phyloP scores from a whole-genome alignment of 2,888 invertebrate genomes.

The Aphodius granarius region DNA sequence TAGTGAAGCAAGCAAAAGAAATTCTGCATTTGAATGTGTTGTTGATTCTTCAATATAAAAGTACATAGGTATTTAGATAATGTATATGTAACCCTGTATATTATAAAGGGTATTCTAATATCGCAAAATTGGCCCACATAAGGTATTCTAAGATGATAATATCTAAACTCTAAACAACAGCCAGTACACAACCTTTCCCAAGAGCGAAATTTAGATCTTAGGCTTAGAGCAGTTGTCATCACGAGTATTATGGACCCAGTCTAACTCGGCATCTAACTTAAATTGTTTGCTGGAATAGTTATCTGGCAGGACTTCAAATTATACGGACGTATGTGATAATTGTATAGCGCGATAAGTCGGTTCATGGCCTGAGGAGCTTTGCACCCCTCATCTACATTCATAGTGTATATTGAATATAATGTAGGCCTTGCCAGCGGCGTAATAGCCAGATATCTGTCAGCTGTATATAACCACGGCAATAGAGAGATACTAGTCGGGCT shows the following conservation, averaged over 20 bases:
- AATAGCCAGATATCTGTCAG: not conserved
- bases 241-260: not conserved
- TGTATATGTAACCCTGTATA: no score
- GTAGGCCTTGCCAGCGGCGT: not conserved
- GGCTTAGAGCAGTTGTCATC: not conserved
- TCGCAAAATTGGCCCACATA: no score
- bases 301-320: not conserved
- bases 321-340: not conserved
- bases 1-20: no score
- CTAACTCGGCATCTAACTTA: not conserved
- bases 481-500: not conserved
- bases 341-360: not conserved
- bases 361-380: not conserved
- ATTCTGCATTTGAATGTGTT: no score
- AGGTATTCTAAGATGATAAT: no score
- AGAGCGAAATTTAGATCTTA: not conserved
- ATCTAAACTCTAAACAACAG: not conserved
- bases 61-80: no score
- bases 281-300: not conserved
- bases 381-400: not conserved
- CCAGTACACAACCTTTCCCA: not conserved
- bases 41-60: no score
- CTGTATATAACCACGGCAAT: no score
- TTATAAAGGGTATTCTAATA: no score
- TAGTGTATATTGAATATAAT: not conserved